phyloP scores from a whole-genome alignment of 2,888 invertebrate genomes.

The Epinotia ramella region DNA sequence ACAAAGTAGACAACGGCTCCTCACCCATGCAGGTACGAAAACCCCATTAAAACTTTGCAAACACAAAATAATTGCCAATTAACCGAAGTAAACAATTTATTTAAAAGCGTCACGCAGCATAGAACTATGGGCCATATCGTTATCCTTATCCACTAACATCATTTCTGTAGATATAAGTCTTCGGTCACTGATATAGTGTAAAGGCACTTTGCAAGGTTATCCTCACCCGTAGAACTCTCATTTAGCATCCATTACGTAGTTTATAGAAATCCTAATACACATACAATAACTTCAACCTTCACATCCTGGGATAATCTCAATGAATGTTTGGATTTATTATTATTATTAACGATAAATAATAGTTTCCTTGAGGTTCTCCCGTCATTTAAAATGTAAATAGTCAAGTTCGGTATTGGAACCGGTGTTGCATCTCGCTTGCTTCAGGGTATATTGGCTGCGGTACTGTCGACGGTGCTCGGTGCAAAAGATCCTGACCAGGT shows the following conservation, averaged over 20 bases:
- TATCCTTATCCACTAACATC: conserved; percentile 80
- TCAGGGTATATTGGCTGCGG: conserved; percentile 97
- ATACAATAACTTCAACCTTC: conserved; percentile 71
- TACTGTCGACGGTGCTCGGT: conserved; percentile 96
- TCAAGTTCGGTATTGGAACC: conserved; percentile 83
- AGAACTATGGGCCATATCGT: conserved; percentile 51
- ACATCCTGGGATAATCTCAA: conserved; percentile 69
- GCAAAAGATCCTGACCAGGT: conserved; percentile 96
- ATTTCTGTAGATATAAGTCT: conserved; percentile 71
- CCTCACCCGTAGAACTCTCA: conserved; percentile 70
- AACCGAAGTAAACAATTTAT: conserved; percentile 47
- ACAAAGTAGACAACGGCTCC: conserved; percentile 95
- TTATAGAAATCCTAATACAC: conserved; percentile 69
- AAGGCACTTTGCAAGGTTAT: conserved; percentile 71
- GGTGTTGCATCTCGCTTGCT: conserved; percentile 86
- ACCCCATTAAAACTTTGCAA: conserved; percentile 9
- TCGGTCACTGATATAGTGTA: conserved; percentile 69
- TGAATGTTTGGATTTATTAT: conserved; percentile 50
- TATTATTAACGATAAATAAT: background rate
- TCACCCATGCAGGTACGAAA: conserved; percentile 93
- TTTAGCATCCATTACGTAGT: conserved; percentile 65
- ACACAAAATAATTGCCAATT: conserved; percentile 47
- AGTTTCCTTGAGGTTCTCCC: conserved; percentile 70
- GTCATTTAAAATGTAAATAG: conserved; percentile 75
- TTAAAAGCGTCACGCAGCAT: conserved; percentile 39